Base-by-base conservation (phyloP, 2,888 invertebrate genomes). In the Meloe dianella region DNA sequence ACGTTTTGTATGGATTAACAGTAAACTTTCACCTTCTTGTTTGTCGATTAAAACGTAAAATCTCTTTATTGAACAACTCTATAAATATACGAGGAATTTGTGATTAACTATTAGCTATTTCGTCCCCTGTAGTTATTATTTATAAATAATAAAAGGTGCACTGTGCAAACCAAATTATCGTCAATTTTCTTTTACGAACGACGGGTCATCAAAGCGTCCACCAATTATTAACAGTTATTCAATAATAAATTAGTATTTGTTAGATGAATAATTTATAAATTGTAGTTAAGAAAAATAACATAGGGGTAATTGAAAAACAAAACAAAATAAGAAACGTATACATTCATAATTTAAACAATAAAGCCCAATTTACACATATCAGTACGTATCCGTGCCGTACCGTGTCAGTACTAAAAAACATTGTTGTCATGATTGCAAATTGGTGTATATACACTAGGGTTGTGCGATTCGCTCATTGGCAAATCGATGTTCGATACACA, bases 191-290 rank as follows among this genome's bases (percentile, higher is more conserved):
- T 76, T 79, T 24, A 54, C 54, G 24, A 6, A 47, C 20, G 22
- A 76, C 75, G 77, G 75, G 74, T 78, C 79, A 77, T 78, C 80
- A 78, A 79, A 79, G 76, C 76, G 76, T 77, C 78, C 76, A 78
- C 78, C 77, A 80, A 80, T 80, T 79, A 80, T 74, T 74, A 81
- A 80, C 79, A 80, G 80, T 81, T 79, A 78, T 77, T 82, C 77
- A 81, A 81, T 81, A 82, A 81, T 81, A 79, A 80, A 82, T 81
- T 77, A 79, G 79, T 80, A 81, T 81, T 81, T 81, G 79, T 78
- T 71, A 68, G 75, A 70, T 81, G 79, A 80, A 81, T 81, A 78
- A 79, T 81, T 81, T 67, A 71, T 76, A 71, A 74, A 68, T 67
- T 70, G 70, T 73, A 72, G 69, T 69, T 73, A 75, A 66, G 24